Evolutionary conservation across 2,888 invertebrate species (phyloP).

Genomic region (Tridacna crocea): DNA sequence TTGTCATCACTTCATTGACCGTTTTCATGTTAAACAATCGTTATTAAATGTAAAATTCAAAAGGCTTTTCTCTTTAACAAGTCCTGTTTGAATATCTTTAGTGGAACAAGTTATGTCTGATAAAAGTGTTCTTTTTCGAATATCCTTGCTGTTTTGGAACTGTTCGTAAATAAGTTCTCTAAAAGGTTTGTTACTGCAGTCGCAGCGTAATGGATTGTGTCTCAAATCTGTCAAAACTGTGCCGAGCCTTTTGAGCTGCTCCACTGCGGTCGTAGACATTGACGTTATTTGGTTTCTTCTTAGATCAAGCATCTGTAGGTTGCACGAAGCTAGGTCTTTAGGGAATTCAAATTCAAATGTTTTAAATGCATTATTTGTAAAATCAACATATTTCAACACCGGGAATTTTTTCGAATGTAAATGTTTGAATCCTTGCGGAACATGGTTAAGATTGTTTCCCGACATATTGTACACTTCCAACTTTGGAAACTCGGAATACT

Average conservation of each 20-base stretch:
- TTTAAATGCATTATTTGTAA: constrained; percentile 52
- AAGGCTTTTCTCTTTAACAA: constrained; percentile 31
- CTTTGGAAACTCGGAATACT: constrained; percentile 52
- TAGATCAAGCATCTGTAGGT: constrained; percentile 47
- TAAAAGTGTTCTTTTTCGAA: constrained; percentile 30
- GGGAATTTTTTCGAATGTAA: constrained; percentile 56
- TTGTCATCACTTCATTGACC: no score
- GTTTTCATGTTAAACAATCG: constrained; percentile 19
- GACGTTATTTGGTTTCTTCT: constrained; percentile 43
- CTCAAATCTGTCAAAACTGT: constrained; percentile 53
- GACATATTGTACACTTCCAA: constrained; percentile 63
- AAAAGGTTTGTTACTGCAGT: constrained; percentile 37
- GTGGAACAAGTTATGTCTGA: constrained; percentile 50
- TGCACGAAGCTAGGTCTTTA: constrained; percentile 30
- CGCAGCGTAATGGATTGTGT: constrained; percentile 52
- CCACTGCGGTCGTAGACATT: constrained; percentile 30
- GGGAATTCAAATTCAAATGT: constrained; percentile 55
- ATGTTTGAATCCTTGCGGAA: constrained; percentile 45
- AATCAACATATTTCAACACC: constrained; percentile 45
- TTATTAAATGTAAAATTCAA: constrained; percentile 49
- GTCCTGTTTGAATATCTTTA: constrained; percentile 22
- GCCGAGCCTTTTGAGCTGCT: constrained; percentile 35
- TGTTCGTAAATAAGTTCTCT: constrained; percentile 46
- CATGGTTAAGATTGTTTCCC: constrained; percentile 47
- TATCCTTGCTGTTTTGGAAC: constrained; percentile 36